Base-by-base conservation (phyloP, 2,113 vertebrate species). In the Embiotoca jacksoni region DNA sequence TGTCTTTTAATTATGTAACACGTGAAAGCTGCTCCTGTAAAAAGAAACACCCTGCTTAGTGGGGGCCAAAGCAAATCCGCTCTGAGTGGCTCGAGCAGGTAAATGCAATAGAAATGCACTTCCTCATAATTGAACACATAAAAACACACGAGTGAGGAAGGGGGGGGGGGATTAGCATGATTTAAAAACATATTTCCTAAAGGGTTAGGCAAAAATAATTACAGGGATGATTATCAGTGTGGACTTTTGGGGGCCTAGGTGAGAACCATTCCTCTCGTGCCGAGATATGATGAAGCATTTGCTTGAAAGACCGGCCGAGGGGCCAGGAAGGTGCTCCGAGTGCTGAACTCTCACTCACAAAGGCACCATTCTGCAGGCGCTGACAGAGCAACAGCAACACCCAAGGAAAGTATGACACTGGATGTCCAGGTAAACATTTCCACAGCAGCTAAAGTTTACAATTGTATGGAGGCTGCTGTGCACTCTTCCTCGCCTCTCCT, bases 391-490 rank as follows among this genome's bases (percentile, higher is more conserved):
- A 84, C 63, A 87, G 81, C 84, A 91, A 90, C 91, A 91, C 86
- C 90, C 87, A 81, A 60, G 87, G 82, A 88, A 92, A 86, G 83
- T 83, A 79, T 89, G 88, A 90, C 84, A 88, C 81, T 60, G 76
- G 88, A 89, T 85, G 84, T 87, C 65, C 82, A 87, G 80, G 79
- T 89, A 91, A 92, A 94, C 90, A 92, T 90, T 92, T 90, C 69
- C 84, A 85, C 63, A 65, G 70, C 58, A 59, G 83, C 62, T 76
- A 72, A 32, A 16, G 23, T 74, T 91, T 72, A 83, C 72, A 84
- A 63, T 72, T 70, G 71, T 72, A 67, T 75, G 63, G 78, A 58
- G 37, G 78, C 75, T 61, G 70, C 78, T 7, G 44, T 62, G 66
- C 32, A 39, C 54, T 84, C 85, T 57, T 75, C 80, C 78, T 76